Base-by-base conservation (phyloP, 1,140 invertebrate genomes). In the Drosophila pachea region DNA sequence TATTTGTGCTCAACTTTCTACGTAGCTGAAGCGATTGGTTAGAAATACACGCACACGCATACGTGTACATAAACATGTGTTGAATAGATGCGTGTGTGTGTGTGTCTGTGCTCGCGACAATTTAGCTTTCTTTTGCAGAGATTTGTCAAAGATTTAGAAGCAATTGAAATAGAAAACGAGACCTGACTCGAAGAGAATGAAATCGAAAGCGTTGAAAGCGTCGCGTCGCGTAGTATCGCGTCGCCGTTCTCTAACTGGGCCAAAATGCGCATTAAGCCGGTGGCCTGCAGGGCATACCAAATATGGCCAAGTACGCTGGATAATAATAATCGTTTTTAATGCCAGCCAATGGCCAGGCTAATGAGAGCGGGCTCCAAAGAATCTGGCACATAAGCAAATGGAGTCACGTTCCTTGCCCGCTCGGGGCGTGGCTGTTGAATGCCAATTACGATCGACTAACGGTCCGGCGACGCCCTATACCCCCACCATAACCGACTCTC, bases 1-100 rank as follows among this genome's bases (percentile, higher is more conserved):
- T 83, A 84, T 84, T 83, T 83, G 79, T 84, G 79, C 76, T 84
- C 75, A 84, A 83, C 79, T 83, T 83, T 83, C 79, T 83, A 84
- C 76, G 68, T 79, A 84, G 78, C 78, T 74, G 74, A 82, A 78
- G 79, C 76, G 81, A 86, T 83, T 78, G 79, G 69, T 14, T 38
- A 69, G 66, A 83, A 68, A 78, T 71, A 83, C n/a, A n/a, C n/a
- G n/a, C n/a, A n/a, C n/a, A n/a, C n/a, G n/a, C n/a, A n/a, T n/a
- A n/a, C n/a, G n/a, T n/a, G n/a, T n/a, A n/a, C n/a, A n/a, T n/a
- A n/a, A n/a, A n/a, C n/a, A n/a, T 78, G 66, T 83, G 48, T 48
- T n/a, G 52, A 42, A 7, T 12, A 42, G 22, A 43, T 65, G 52
- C 58, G 58, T 40, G 64, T 59, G 64, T 62, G 79, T 75, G 76